Evolutionary conservation across 2,797 vertebrate species (phyloP).

Genomic region (Gorsachius magnificus): DNA sequence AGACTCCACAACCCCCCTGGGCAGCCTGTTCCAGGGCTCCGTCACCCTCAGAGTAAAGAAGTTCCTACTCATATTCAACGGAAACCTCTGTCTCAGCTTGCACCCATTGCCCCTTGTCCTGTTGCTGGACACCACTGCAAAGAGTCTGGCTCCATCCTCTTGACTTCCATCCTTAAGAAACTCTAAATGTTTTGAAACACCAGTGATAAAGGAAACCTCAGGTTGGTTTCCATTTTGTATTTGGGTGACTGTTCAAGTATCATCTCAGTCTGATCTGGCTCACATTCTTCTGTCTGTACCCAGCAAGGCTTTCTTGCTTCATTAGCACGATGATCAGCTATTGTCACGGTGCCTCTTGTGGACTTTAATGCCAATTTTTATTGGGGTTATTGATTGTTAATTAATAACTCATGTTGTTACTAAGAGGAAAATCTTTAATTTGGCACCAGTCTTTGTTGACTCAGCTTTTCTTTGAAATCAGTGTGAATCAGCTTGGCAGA

Average conservation of each 20-base stretch:
- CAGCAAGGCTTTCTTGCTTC: not conserved
- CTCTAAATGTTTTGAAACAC: not conserved
- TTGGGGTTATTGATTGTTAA: not conserved
- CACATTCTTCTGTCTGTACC: not conserved
- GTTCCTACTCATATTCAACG: no score
- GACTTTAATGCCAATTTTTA: not conserved
- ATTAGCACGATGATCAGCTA: not conserved
- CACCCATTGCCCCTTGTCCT: no score
- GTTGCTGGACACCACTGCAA: no score
- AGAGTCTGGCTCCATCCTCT: no score
- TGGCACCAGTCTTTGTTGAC: not conserved
- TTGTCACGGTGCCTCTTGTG: not conserved
- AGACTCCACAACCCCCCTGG: no score
- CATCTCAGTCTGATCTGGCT: not conserved
- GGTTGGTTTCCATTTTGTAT: not conserved
- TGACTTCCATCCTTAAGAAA: not conserved
- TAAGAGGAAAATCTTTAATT: not conserved
- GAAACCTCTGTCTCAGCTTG: no score
- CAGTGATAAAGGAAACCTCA: not conserved
- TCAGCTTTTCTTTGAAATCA: not conserved
- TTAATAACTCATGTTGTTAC: not conserved
- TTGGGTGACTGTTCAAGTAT: not conserved
- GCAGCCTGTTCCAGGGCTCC: no score
- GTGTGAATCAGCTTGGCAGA: not conserved
- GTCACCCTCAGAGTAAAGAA: no score